Evolutionary conservation across 1,140 invertebrate genomes (phyloP).

Genomic region (Bradynema listronoti): DNA sequence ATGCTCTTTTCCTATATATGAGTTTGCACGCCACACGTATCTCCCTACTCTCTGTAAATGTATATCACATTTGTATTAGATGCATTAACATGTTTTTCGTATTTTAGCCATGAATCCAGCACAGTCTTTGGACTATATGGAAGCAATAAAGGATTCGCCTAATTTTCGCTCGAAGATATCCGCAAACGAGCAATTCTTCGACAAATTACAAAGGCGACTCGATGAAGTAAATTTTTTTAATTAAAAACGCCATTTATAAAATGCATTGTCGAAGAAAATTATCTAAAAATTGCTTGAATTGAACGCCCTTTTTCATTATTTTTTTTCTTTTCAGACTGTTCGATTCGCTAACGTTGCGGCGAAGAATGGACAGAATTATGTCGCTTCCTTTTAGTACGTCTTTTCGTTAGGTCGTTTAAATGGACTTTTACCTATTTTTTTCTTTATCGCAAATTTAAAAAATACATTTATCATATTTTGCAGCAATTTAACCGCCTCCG

Average conservation of each 20-base stretch:
- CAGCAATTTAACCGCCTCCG: slow-evolving; percentile 41
- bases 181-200: slow-evolving; percentile 35
- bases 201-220: slow-evolving; percentile 32
- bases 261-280: not conserved
- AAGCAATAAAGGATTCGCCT: slow-evolving; percentile 37
- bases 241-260: not conserved
- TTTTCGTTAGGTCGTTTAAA: slow-evolving; percentile 9
- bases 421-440: slow-evolving; percentile 7
- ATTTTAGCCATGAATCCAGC: too few relatives aligned
- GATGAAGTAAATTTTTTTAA: slow-evolving; percentile 33
- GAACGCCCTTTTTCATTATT: slow-evolving; percentile 7
- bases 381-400: slow-evolving; percentile 37
- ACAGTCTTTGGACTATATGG: too few relatives aligned
- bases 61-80: too few relatives aligned
- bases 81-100: too few relatives aligned
- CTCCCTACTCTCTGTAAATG: too few relatives aligned
- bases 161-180: slow-evolving; percentile 27
- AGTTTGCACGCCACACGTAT: too few relatives aligned
- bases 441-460: too few relatives aligned
- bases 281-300: not conserved
- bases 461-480: too few relatives aligned
- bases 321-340: slow-evolving; percentile 26
- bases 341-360: slow-evolving; percentile 25
- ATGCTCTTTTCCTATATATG: too few relatives aligned
- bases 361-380: slow-evolving; percentile 39